Evolutionary conservation across 2,113 vertebrate genomes (phyloP), one percentile per base, ranked within the genome.

Genomic region (Oxygymnocypris stewartii): DNA sequence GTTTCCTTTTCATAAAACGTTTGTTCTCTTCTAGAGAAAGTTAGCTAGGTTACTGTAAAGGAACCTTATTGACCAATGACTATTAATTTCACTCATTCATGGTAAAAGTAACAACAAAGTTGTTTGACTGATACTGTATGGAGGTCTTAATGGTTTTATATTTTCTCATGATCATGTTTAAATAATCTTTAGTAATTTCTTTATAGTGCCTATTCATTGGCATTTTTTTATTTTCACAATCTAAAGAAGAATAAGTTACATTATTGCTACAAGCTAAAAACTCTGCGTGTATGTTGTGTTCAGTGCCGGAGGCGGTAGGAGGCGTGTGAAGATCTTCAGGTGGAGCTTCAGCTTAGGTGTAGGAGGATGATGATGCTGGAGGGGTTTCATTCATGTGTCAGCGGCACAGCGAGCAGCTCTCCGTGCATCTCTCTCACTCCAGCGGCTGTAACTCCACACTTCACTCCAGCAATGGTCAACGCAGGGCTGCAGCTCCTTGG

Each of bases 401-500:
- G 69, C 20, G 9, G 35, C 69, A 65, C 4, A 10, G 11, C 61
- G 11, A 63, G 23, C 23, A 12, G n/a, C 11, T 40, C 67, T 67
- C 28, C 6, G 25, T 28, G 6, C 16, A 20, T 20, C 67, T 73
- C 37, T 6, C 37, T 73, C 69, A 23, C 69, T 42, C 69, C 69
- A 73, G 69, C 69, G 14, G 69, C 69, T 73, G 10, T 73, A 23
- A 6, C 69, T 71, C 71, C 44, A 81, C 82, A 20, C 54, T n/a
- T 59, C 57, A 3, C 57, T n/a, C 57, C 57, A n/a, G 20, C 1
- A 0, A 95, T 99, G 98, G 97, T 97, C 88, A 97, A 96, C 31
- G 90, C 93, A n/a, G 97, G 96, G 20, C 87, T 98, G 16, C 98
- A 99, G 89, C 91, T 98, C 2, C 89, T 98, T 42, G 97, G 98